Conservation (phyloP, 2,113 vertebrate genomes). For the Chlamydotis undulata region DNA sequence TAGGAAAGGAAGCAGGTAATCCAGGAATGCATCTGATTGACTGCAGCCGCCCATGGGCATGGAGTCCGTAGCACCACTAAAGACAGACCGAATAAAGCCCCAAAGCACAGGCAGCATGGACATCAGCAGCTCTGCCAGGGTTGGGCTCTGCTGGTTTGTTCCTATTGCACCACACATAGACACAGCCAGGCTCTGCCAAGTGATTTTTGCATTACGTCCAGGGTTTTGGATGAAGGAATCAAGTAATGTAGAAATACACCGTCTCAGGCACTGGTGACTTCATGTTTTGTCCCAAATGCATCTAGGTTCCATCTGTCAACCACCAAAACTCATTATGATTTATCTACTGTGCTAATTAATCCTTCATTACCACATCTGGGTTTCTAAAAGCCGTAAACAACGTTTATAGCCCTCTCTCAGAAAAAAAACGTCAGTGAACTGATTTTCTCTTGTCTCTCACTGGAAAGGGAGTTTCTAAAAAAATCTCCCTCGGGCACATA, state of each 20-base stretch:
- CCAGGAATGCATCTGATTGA: background rate
- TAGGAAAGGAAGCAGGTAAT: background rate
- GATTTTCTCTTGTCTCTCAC: background rate
- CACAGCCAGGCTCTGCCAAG: background rate
- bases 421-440: background rate
- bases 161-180: background rate
- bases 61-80: background rate
- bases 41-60: background rate
- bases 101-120: background rate
- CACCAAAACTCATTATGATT: background rate
- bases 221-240: background rate
- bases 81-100: background rate
- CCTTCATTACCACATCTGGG: background rate
- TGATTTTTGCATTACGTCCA: background rate
- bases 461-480: background rate
- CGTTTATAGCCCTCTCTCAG: background rate
- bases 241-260: background rate
- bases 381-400: background rate
- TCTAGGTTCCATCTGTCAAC: background rate
- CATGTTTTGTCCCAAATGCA: background rate
- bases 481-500: background rate
- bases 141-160: background rate
- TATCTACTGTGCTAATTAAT: background rate
- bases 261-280: background rate
- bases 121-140: background rate